phyloP scores from a whole-genome alignment of 2,888 invertebrate genomes.

The Diadegma fenestrale region DNA sequence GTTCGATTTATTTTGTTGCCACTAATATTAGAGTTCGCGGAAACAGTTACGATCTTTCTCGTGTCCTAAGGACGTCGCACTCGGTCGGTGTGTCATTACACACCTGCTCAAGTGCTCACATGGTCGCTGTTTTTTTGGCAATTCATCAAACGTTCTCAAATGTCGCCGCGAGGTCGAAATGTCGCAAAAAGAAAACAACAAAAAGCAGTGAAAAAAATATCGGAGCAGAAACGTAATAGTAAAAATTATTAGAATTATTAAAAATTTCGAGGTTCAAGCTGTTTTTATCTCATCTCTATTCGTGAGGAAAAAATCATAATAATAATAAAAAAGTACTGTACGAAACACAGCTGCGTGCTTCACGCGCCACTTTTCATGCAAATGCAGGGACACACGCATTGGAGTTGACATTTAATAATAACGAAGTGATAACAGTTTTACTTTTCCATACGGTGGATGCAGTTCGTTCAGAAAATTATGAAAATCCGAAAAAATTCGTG shows the following conservation, averaged over 20 bases:
- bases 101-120: not conserved
- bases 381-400: not conserved
- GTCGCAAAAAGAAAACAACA: not conserved
- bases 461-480: conserved; percentile 18
- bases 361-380: not conserved
- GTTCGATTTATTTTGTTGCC: not conserved
- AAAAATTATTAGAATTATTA: not conserved
- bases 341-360: not conserved
- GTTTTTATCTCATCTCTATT: not conserved
- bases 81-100: conserved; percentile 4
- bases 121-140: not conserved
- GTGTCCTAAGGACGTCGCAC: not conserved
- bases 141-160: not conserved
- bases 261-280: not conserved
- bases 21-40: not conserved
- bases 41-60: not conserved
- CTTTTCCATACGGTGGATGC: not conserved
- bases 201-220: not conserved
- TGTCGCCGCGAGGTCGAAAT: not conserved
- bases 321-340: not conserved
- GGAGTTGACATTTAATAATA: conserved; percentile 8
- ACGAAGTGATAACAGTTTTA: not conserved
- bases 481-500: not conserved
- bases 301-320: not conserved
- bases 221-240: not conserved